Base-by-base conservation (phyloP, 2,888 invertebrate species). In the Platycnemis pennipes region DNA sequence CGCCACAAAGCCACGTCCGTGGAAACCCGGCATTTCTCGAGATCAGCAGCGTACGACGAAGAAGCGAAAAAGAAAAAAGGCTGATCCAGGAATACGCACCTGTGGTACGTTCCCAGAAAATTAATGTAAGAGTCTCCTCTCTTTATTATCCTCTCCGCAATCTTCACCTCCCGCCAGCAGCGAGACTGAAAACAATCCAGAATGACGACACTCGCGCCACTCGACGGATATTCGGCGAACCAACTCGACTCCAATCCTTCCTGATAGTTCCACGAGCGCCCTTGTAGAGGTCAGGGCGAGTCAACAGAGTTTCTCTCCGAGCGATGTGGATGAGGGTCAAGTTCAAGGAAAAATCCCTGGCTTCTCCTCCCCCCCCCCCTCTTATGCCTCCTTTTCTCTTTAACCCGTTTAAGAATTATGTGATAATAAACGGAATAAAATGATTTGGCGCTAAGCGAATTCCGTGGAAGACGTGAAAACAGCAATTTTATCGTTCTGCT, bases 341-440 rank as follows among this genome's bases (percentile, higher is more conserved):
- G 91, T 91, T 91, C 91, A 91, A 91, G 63, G 91, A 42, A 91
- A 91, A 69, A 44, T 26, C 63, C 69, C 91, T 42, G 22, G n/a
- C 4, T 42, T 19, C 63, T 44, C 22, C 91, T 37, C 13, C 37
- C 37, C 22, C 56, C 89, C 26, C 26, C 13, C 22, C 37, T 8
- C 53, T n/a, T n/a, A n/a, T n/a, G n/a, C n/a, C n/a, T n/a, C n/a
- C n/a, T n/a, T n/a, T n/a, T 53, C 42, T 56, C 42, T 69, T 91
- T 91, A 63, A 44, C 56, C n/a, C 91, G 56, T 91, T 91, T 91
- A 91, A 91, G 69, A 91, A 91, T 91, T 26, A 91, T 69, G 16
- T 8, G 91, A 77, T 31, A 77, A 77, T 49, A 19, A 37, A 63
- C 3, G 63, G 37, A 37, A 37, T 77, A 16, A 37, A 37, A 37